Conservation (phyloP, 2,113 vertebrate species). For the Coracopsis vasa region DNA sequence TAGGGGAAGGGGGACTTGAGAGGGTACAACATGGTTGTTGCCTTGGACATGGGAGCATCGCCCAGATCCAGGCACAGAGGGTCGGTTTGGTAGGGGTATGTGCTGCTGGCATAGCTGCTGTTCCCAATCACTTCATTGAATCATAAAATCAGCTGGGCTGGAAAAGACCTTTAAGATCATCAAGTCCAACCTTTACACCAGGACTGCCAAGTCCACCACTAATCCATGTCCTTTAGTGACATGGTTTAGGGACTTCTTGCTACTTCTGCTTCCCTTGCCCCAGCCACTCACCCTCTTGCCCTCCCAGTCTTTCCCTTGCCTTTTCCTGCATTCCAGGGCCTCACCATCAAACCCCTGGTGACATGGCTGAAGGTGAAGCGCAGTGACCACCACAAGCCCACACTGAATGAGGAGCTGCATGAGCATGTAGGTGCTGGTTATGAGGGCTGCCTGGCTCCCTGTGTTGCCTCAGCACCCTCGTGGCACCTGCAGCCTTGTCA, state of each 20-base stretch:
- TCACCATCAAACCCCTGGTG: constrained; percentile 96
- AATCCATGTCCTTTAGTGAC: background rate
- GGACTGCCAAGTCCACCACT: background rate
- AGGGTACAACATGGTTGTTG: fast-evolving
- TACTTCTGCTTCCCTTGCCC: background rate
- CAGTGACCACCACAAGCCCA: constrained; percentile 91
- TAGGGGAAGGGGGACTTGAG: too few species aligned
- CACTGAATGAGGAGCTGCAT: constrained; percentile 94
- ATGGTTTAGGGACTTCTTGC: background rate
- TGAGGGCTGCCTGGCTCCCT: background rate
- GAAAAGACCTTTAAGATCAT: background rate
- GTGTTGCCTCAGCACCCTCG: fast-evolving
- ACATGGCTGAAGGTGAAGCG: constrained; percentile 97
- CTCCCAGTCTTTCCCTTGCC: constrained; percentile 53
- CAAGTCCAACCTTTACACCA: background rate
- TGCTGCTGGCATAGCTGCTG: fast-evolving
- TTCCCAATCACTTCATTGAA: background rate
- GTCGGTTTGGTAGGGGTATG: fast-evolving
- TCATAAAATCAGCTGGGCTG: background rate
- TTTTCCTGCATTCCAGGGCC: constrained; percentile 78
- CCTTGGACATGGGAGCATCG: background rate
- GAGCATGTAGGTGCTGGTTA: constrained; percentile 83
- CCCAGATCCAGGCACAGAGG: background rate
- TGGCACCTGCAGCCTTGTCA: background rate
- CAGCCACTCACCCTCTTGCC: background rate